Conservation (phyloP, 2,888 invertebrate genomes). For the Chymomyza fuscimana region DNA sequence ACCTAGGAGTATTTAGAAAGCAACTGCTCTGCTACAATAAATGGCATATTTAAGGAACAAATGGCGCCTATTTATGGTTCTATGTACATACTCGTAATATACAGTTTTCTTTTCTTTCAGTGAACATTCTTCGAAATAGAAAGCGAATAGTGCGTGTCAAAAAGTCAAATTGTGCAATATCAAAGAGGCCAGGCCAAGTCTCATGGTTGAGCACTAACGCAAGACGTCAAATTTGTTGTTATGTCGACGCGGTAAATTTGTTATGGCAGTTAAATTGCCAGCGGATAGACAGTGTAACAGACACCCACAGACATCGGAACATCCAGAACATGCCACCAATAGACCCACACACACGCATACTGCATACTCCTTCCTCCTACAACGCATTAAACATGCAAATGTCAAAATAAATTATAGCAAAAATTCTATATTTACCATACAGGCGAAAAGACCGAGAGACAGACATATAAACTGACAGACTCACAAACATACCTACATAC, state of each 20-base stretch:
- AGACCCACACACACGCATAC: not conserved
- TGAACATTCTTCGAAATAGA: not conserved
- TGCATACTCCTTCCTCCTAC: not conserved
- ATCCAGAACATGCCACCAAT: not conserved
- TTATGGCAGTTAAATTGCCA: constrained; percentile 26
- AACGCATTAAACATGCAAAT: constrained; percentile 63
- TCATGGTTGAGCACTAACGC: not conserved
- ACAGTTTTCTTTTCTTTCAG: not conserved
- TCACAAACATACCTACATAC: not conserved
- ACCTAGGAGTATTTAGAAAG: too few species aligned
- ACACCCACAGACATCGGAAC: constrained; percentile 12
- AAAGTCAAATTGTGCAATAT: not conserved
- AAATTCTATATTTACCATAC: constrained; percentile 1
- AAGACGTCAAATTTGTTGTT: constrained; percentile 8
- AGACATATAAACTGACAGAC: not conserved
- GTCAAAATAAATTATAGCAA: constrained; percentile 56
- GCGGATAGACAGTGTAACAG: constrained; percentile 17
- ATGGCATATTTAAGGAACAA: too few species aligned
- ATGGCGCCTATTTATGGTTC: too few species aligned
- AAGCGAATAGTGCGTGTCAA: not conserved
- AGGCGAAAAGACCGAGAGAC: not conserved
- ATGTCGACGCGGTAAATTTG: constrained; percentile 8
- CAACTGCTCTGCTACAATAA: too few species aligned
- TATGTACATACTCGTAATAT: not conserved
- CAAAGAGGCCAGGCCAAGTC: not conserved